phyloP scores from a whole-genome alignment of 2,888 invertebrate species.

The Papilio gigon region DNA sequence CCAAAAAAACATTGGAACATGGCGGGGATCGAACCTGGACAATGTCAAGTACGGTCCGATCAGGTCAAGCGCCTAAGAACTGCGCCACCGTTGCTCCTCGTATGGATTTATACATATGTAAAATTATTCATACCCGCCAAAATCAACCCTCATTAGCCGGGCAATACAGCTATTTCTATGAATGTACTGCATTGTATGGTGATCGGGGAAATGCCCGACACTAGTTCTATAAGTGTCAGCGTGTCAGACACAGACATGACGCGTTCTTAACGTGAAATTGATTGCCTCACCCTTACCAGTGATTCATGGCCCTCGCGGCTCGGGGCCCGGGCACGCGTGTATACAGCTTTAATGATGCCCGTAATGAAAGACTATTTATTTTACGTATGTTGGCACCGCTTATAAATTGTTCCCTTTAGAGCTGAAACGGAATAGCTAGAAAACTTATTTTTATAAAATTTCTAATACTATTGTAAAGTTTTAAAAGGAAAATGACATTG shows the following conservation, averaged over 20 bases:
- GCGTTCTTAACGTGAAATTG: constrained; percentile 11
- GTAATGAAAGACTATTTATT: background rate
- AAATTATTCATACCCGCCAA: no score
- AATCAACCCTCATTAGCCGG: no score
- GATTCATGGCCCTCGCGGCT: constrained; percentile 12
- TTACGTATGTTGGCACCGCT: background rate
- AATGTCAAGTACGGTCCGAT: no score
- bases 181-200: background rate
- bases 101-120: no score
- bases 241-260: background rate
- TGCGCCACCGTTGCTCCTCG: no score
- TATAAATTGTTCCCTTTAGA: background rate
- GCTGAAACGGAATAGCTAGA: background rate
- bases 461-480: background rate
- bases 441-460: background rate
- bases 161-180: background rate
- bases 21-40: no score
- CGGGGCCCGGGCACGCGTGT: background rate
- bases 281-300: constrained; percentile 21
- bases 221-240: background rate
- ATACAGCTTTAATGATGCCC: background rate
- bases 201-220: constrained; percentile 8
- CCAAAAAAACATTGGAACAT: no score
- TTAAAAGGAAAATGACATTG: no score
- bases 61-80: no score